phyloP scores from a whole-genome alignment of 2,113 vertebrate genomes.

The Taxidea taxus region DNA sequence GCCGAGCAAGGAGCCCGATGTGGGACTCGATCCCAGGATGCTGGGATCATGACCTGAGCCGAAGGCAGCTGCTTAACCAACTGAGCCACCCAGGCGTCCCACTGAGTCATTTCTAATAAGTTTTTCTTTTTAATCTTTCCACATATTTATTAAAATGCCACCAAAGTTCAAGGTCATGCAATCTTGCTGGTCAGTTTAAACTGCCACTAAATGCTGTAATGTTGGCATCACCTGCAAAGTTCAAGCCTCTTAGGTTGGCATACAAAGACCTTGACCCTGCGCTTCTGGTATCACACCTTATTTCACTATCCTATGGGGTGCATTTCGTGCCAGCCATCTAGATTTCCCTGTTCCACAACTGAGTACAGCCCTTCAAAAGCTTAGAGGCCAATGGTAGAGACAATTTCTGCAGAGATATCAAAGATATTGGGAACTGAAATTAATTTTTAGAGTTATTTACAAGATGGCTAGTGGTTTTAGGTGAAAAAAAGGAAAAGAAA shows the following conservation, averaged over 20 bases:
- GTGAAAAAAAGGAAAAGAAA: too few relatives aligned
- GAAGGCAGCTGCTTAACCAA: too few relatives aligned
- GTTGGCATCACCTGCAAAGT: not conserved
- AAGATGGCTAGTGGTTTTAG: not conserved
- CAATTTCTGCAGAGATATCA: not conserved
- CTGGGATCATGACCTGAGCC: too few relatives aligned
- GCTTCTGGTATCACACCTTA: not conserved
- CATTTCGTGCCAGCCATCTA: too few relatives aligned
- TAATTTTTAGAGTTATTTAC: not conserved
- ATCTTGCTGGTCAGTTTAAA: not conserved
- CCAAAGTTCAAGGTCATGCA: not conserved
- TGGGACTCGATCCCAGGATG: too few relatives aligned
- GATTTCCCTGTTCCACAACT: not conserved
- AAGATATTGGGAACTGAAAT: not conserved
- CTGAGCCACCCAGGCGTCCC: too few relatives aligned
- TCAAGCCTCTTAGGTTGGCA: too few relatives aligned
- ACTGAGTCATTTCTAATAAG: not conserved
- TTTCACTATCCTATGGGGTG: not conserved
- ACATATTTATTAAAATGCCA: not conserved
- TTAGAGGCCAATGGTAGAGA: not conserved
- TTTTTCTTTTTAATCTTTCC: not conserved
- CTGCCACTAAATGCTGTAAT: not conserved
- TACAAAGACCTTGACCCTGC: not conserved
- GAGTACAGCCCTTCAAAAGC: not conserved
- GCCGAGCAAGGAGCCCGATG: too few relatives aligned